A percentile compares a stretch with the other conserved stretches of the same genome.
Conservation (phyloP, 2,888 invertebrate genomes). For the Siphlonurus alternatus region DNA sequence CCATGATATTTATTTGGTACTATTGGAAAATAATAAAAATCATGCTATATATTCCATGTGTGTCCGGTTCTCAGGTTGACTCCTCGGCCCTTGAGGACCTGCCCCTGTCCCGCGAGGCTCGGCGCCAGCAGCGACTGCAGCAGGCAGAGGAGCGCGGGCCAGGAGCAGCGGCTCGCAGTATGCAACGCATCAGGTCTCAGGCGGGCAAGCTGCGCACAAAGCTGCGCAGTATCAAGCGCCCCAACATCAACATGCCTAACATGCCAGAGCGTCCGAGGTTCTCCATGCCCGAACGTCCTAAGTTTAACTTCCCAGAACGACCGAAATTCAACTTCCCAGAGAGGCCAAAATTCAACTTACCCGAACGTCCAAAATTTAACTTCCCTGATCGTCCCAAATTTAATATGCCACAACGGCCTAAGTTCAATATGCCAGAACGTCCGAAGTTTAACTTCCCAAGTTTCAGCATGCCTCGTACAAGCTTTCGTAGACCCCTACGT, state of each 20-base stretch:
- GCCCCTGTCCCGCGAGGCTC: conserved; percentile 32
- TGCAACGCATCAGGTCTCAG: conserved; percentile 41
- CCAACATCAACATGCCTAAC: conserved; percentile 35
- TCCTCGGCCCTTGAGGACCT: conserved; percentile 42
- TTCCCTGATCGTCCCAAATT: conserved; percentile 38
- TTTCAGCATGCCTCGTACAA: conserved; percentile 12
- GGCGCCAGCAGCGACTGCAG: conserved; percentile 24
- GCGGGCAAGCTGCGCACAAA: conserved; percentile 55
- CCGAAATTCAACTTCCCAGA: conserved; percentile 36
- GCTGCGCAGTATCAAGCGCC: conserved; percentile 40
- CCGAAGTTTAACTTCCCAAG: conserved; percentile 31
- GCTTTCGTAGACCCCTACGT: conserved; percentile 9
- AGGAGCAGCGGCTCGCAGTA: conserved; percentile 17
- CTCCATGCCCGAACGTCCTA: conserved; percentile 36
- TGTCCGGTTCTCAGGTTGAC: conserved; percentile 21
- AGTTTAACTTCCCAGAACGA: conserved; percentile 33
- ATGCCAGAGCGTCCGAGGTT: conserved; percentile 36
- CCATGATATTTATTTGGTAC: too few relatives aligned
- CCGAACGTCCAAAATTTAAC: conserved; percentile 41
- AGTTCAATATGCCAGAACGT: conserved; percentile 35
- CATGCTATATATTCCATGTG: too few relatives aligned
- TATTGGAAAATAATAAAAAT: too few relatives aligned
- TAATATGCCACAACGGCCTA: conserved; percentile 43
- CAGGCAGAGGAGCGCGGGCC: conserved; percentile 19
- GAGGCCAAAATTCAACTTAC: conserved; percentile 40